Percentiles rank a stretch among this genome's conserved stretches.
Conservation (phyloP, 2,888 invertebrate genomes). For the Dasypolia templi region DNA sequence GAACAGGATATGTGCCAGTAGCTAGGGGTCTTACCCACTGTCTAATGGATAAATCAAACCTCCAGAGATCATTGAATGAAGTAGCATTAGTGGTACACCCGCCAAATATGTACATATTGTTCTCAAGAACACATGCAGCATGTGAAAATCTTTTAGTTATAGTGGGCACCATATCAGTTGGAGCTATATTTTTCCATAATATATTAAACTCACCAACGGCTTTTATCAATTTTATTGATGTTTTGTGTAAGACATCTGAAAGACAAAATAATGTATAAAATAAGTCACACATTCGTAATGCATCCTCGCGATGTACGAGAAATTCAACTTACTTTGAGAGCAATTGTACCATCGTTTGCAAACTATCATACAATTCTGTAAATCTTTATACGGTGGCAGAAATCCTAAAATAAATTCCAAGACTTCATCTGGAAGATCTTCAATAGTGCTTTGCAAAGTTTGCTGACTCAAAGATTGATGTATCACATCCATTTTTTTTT, state of each 20-base stretch:
- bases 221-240: slow-evolving; percentile 93
- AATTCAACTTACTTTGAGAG: slow-evolving; percentile 93
- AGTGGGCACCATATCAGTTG: slow-evolving; percentile 92
- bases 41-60: slow-evolving; percentile 95
- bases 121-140: slow-evolving; percentile 95
- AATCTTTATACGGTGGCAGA: slow-evolving; percentile 97
- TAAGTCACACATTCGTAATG: slow-evolving; percentile 7
- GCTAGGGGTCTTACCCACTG: slow-evolving; percentile 96
- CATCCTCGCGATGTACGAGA: background rate
- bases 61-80: slow-evolving; percentile 99
- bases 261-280: slow-evolving; percentile 60
- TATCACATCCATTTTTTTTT: slow-evolving; percentile 81
- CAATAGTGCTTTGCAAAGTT: slow-evolving; percentile 82
- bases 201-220: slow-evolving; percentile 94
- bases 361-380: slow-evolving; percentile 96
- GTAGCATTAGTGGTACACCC: slow-evolving; percentile 98
- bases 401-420: slow-evolving; percentile 97
- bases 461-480: slow-evolving; percentile 79
- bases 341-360: slow-evolving; percentile 96
- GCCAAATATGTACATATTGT: slow-evolving; percentile 98
- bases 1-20: slow-evolving; percentile 97
- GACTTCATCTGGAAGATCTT: slow-evolving; percentile 97
- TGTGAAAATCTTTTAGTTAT: slow-evolving; percentile 98
- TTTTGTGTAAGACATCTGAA: slow-evolving; percentile 95
- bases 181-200: slow-evolving; percentile 92